Conservation (phyloP, 1,140 invertebrate species). For the Brachystomella parvula region DNA sequence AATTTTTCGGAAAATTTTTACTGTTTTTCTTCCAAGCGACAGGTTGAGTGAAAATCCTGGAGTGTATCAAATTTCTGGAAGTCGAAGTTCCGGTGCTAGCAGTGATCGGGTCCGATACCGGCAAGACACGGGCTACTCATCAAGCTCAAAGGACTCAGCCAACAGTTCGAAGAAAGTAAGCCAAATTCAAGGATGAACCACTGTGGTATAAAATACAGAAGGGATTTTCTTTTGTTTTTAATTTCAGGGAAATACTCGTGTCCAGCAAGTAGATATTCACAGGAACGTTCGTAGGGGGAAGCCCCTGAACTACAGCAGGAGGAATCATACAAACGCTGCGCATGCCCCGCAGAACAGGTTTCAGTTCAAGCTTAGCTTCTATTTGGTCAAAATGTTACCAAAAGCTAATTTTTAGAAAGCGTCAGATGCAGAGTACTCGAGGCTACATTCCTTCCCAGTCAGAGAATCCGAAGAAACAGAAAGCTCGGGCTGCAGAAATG, state of each 20-base stretch:
- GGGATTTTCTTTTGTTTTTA: neutral
- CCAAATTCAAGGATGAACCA: neutral
- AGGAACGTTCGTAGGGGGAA: neutral
- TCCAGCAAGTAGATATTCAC: neutral
- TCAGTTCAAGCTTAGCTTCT: too few species aligned
- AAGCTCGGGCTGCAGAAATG: neutral
- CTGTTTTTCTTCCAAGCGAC: neutral
- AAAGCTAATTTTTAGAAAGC: too few species aligned
- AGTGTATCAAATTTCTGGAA: conserved; percentile 36
- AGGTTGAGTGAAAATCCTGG: conserved; percentile 38
- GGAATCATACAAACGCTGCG: too few species aligned
- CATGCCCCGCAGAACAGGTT: too few species aligned
- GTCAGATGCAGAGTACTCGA: neutral
- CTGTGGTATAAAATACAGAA: neutral
- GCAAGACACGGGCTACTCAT: conserved; percentile 38
- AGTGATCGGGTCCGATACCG: conserved; percentile 29
- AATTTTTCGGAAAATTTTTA: conserved; percentile 13
- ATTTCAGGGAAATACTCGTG: neutral
- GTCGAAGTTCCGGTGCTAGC: conserved; percentile 31
- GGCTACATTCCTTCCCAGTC: neutral
- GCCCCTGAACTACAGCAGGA: neutral
- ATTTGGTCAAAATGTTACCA: too few species aligned
- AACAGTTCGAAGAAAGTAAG: conserved; percentile 28
- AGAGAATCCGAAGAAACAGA: neutral
- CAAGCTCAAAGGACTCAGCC: conserved; percentile 35